Base-by-base conservation (phyloP, 2,888 invertebrate genomes). In the Clanis bilineata region DNA sequence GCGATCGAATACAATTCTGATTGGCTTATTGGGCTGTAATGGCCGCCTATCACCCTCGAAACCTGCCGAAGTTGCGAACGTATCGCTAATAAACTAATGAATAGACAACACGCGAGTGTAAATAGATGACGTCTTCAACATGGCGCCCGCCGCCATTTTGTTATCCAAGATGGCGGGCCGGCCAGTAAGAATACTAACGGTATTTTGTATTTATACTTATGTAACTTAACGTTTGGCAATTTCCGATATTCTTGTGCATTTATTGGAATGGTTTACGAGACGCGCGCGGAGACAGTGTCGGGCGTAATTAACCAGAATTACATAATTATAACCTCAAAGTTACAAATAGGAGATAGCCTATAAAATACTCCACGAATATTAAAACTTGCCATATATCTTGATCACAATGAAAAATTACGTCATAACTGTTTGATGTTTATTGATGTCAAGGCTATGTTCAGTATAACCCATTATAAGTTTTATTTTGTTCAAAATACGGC, bases 201-300 rank as follows among this genome's bases (percentile, higher is more conserved):
- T 73, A 69, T 78, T 79, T 76, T 74, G 67, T 75, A 76, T 73
- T 78, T 73, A 67, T 67, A 67, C 64, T 45, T 65, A n/a, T 64
- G 63, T 66, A 67, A 68, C 68, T 71, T 74, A 32, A 6, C 18
- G 25, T 25, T 47, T 47, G 32, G 28, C 28, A 10, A 51, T 51
- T 15, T 28, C 18, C 32, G 32, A 18, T 4, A 28, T 51, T 51
- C 18, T 10, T 51, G 10, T 18, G 18, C 10, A 28, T 51, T 51
- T 18, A 41, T 41, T 18, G 41, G 41, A 7, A 41, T 41, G 6
- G 4, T 41, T 6, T 18, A 18, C 15, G 41, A 7, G 41, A 41
- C 41, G 41, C 41, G 41, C 5, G 15, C 3, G n/a, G 39, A 2
- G 18, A 41, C 18, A 9, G 9, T 10, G 3, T 36, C 10, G 36